Base-by-base conservation (phyloP, 2,888 invertebrate species). In the Nemotelus nigrinus region DNA sequence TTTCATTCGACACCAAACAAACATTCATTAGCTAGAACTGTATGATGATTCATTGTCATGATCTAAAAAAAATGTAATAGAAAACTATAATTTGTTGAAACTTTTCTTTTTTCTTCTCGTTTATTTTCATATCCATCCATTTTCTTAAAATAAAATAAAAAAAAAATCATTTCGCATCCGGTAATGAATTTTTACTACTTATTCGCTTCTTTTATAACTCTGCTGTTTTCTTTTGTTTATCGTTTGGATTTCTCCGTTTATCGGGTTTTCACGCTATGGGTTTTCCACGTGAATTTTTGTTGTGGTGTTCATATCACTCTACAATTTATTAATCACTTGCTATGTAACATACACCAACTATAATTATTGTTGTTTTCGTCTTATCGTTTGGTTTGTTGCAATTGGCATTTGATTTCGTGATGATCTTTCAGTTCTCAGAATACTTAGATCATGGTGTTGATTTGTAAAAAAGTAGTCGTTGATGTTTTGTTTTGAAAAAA, bases 101-200 rank as follows among this genome's bases (percentile, higher is more conserved):
- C 65, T 53, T 70, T 68, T 76, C 71, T 70, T 64, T 58, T 48
- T 70, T 67, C 53, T 71, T 71, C 71, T 71, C 55, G 55, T 77
- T 67, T 78, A 78, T 74, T 77, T 76, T 78, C 78, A 78, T 77
- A 78, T 72, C 78, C 77, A 78, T 78, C 78, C 78, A 70, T 64
- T 72, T 77, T 78, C 53, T 25, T 65, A 78, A 41, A 57, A 68
- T 75, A 47, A 78, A 57, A 68, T 67, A 65, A 71, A 55, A 45
- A 55, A 2, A 55, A 71, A 71, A 45, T 45, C 7, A 8, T 65
- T 65, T 65, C 45, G n/a, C 10, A 71, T 71, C 44, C 48, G 71
- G 71, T 71, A 71, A 68, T 43, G n/a, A 55, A 55, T 10, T 55
- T 44, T 55, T 53, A 43, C 44, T 68, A 68, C n/a, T 71, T 71